These are phyloP conservation scores for Pantelozetes paolii DNA, from an alignment of 2,888 invertebrate species.

Conservation along the genomic window DNA sequence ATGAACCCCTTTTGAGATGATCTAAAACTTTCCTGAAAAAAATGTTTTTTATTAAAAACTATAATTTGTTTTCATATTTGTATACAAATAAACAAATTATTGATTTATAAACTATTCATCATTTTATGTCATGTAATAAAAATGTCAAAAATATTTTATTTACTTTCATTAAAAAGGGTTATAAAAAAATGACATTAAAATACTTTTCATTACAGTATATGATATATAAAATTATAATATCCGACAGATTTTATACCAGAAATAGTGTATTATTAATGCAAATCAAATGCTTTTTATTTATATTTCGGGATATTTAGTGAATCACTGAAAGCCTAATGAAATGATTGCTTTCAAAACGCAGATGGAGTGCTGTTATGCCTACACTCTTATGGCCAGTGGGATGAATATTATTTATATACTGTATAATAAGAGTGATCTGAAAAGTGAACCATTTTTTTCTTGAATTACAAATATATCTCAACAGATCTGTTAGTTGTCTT, in stretches of 20 bases:
- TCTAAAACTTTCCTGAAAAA: too few species aligned
- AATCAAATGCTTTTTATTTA: constrained; percentile 18
- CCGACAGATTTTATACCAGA: constrained; percentile 23
- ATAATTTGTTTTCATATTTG: too few species aligned
- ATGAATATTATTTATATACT: constrained; percentile 3
- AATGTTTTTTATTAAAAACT: too few species aligned
- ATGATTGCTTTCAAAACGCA: not conserved
- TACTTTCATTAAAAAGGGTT: not conserved
- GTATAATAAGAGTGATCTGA: too few species aligned
- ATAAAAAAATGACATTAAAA: constrained; percentile 8
- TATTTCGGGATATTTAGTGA: not conserved
- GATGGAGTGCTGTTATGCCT: not conserved
- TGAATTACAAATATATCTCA: too few species aligned
- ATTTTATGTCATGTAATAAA: not conserved
- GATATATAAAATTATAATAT: not conserved
- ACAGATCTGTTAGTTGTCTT: too few species aligned
- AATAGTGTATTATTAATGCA: not conserved
- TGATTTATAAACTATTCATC: not conserved
- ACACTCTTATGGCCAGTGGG: not conserved
- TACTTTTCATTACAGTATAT: not conserved
- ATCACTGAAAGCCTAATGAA: not conserved
- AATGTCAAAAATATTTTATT: not conserved
- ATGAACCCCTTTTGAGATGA: too few species aligned
- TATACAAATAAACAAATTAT: too few species aligned
- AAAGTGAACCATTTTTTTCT: too few species aligned